phyloP scores from a whole-genome alignment of 2,888 invertebrate genomes.

The Acheta domesticus region DNA sequence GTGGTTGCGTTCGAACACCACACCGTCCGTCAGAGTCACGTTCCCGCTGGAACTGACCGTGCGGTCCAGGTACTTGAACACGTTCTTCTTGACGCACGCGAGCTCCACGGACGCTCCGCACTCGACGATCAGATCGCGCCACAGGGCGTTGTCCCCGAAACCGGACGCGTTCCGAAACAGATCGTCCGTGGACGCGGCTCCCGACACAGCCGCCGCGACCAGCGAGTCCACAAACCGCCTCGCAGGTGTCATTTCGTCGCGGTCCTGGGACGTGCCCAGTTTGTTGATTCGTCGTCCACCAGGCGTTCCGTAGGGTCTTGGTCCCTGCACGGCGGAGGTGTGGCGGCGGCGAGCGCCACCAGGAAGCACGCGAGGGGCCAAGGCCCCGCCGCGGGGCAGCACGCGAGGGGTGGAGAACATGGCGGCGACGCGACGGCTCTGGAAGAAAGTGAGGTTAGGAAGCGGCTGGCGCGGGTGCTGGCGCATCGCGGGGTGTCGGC shows the following conservation, averaged over 20 bases:
- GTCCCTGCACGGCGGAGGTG: neutral
- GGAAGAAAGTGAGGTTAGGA: too few species aligned
- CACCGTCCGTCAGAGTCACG: conserved; percentile 62
- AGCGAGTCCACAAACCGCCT: neutral
- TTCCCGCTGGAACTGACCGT: conserved; percentile 63
- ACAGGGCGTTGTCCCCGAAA: conserved; percentile 60
- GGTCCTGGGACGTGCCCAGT: conserved; percentile 20
- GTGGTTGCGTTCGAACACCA: conserved; percentile 62
- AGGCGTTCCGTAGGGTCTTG: neutral
- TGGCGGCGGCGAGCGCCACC: neutral
- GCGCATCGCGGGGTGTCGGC: neutral
- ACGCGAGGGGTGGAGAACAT: too few species aligned
- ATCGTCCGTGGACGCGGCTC: neutral
- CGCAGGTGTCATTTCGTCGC: neutral
- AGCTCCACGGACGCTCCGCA: conserved; percentile 64
- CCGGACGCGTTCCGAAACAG: too few species aligned
- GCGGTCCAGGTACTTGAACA: conserved; percentile 68
- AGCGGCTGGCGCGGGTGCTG: neutral
- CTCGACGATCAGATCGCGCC: conserved; percentile 70
- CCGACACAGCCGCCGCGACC: conserved; percentile 5
- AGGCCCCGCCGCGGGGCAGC: too few species aligned
- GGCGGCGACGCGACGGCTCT: too few species aligned
- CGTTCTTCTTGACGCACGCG: conserved; percentile 73
- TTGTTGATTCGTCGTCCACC: conserved; percentile 28
- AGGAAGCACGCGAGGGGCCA: neutral